A percentile compares a stretch with the other conserved stretches of the same genome.
These are phyloP conservation scores for Dynastes tityus DNA, from an alignment of 2,888 invertebrate species.

Conservation along the genomic window DNA sequence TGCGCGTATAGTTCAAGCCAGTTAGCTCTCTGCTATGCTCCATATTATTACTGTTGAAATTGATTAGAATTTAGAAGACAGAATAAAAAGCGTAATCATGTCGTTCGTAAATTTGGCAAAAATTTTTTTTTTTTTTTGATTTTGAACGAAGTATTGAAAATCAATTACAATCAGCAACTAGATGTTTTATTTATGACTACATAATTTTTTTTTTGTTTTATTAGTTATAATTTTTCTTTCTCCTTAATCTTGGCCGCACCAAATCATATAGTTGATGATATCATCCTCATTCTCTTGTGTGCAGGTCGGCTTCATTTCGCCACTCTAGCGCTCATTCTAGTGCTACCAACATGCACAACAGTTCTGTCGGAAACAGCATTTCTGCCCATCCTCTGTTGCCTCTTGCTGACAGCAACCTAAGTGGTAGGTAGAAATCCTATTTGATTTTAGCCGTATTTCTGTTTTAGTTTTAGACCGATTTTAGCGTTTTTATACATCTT, in stretches of 20 bases:
- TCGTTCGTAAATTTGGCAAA: no score
- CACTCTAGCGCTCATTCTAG: slow-evolving; percentile 82
- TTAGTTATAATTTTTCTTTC: slow-evolving; percentile 41
- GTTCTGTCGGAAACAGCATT: slow-evolving; percentile 88
- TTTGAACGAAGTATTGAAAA: no score
- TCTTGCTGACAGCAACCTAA: slow-evolving; percentile 78
- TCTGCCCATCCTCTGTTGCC: slow-evolving; percentile 96
- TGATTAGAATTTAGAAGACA: slow-evolving; percentile 53
- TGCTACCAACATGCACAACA: slow-evolving; percentile 79
- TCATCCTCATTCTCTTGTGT: slow-evolving; percentile 70
- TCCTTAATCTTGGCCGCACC: slow-evolving; percentile 22
- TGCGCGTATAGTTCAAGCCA: slow-evolving; percentile 47
- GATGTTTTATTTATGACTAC: slow-evolving; percentile 25
- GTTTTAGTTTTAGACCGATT: not conserved
- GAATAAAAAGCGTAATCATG: not conserved
- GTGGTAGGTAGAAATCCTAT: slow-evolving; percentile 69
- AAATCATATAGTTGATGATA: slow-evolving; percentile 34
- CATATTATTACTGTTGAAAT: slow-evolving; percentile 58
- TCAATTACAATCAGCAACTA: slow-evolving; percentile 52
- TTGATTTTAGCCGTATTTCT: slow-evolving; percentile 9
- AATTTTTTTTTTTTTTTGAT: no score
- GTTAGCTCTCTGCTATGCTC: slow-evolving; percentile 65
- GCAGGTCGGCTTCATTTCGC: slow-evolving; percentile 96
- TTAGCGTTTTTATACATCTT: not conserved
- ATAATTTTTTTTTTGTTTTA: not conserved